Evolutionary conservation across 1,140 invertebrate species (phyloP), one percentile per base, ranked within the genome.

Genomic region (Drosophila tani): DNA sequence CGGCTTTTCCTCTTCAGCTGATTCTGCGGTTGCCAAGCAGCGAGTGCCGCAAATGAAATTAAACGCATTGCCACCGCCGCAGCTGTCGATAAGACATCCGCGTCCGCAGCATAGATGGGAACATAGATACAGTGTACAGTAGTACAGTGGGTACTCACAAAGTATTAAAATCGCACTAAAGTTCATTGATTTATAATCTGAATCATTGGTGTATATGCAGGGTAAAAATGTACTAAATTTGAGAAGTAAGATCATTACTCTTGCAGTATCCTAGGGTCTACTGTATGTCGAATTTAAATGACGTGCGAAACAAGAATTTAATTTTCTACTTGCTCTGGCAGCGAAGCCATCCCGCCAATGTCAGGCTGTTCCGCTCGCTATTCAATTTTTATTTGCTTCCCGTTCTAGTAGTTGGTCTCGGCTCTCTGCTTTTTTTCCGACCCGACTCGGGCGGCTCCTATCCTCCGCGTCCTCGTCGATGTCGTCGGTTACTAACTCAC

Each of bases 291-390:
- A 81, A 92, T 92, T 85, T 85, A 91, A 92, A 90, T 91, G 84
- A 90, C 82, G 91, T 83, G 86, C 86, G 79, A 92, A 92, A 91
- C 75, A 87, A 90, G 91, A 92, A 92, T 91, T 92, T 92, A 81
- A 91, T 91, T 91, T 92, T 92, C 91, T 71, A 68, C 79, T 76
- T 66, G 77, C 67, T 64, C 59, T 55, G 68, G 65, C 66, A 74
- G 50, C 29, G 21, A 35, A 15, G 53, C 17, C 38, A 24, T 7
- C 24, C 55, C 40, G 69, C 74, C 73, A 71, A 80, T 87, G 73
- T 56, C 77, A 62, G 51, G n/a, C 32, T 15, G 14, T 63, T 57
- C 79, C 68, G 68, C 53, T 70, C 55, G 70, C 73, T 78, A 45
- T 78, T 78, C 75, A 78, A 78, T 78, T 81, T 82, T 82, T 53